Percentiles rank a stretch among this genome's conserved stretches.
Conservation (phyloP, 1,140 invertebrate species). For the Galendromus occidentalis region DNA sequence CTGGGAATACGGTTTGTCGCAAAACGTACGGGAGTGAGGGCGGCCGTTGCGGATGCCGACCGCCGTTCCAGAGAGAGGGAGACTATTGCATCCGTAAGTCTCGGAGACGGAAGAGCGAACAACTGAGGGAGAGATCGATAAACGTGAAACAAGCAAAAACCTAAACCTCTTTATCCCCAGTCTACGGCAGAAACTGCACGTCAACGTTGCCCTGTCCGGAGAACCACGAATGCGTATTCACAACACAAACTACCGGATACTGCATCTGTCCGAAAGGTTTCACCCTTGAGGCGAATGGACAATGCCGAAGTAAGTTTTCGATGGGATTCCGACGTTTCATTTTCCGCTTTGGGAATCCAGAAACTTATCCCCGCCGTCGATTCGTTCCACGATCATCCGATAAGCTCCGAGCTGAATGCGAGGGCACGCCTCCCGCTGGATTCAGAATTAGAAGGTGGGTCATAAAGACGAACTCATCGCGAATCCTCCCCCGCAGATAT, state of each 20-base stretch:
- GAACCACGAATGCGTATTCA: constrained; percentile 22
- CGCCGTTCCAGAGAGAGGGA: constrained; percentile 21
- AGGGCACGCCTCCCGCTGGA: too few species aligned
- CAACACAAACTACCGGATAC: constrained; percentile 29
- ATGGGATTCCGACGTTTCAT: too few species aligned
- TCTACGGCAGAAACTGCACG: constrained; percentile 22
- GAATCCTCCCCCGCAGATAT: constrained; percentile 15
- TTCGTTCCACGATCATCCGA: too few species aligned
- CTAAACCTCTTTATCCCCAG: constrained; percentile 13
- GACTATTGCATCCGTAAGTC: constrained; percentile 23
- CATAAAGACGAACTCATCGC: too few species aligned
- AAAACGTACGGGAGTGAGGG: constrained; percentile 17
- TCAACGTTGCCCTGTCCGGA: constrained; percentile 20
- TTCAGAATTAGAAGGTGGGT: too few species aligned
- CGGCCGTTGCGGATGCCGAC: constrained; percentile 20
- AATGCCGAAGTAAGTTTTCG: constrained; percentile 18
- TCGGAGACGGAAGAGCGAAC: not conserved
- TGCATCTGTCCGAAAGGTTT: constrained; percentile 61
- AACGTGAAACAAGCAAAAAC: not conserved
- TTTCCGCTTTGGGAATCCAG: too few species aligned
- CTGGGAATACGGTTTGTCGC: constrained; percentile 22
- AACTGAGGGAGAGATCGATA: not conserved
- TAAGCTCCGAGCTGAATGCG: too few species aligned
- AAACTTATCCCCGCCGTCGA: too few species aligned
- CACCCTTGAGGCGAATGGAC: constrained; percentile 33